Base-by-base conservation (phyloP, 2,797 vertebrate genomes). In the Falco columbarius region DNA sequence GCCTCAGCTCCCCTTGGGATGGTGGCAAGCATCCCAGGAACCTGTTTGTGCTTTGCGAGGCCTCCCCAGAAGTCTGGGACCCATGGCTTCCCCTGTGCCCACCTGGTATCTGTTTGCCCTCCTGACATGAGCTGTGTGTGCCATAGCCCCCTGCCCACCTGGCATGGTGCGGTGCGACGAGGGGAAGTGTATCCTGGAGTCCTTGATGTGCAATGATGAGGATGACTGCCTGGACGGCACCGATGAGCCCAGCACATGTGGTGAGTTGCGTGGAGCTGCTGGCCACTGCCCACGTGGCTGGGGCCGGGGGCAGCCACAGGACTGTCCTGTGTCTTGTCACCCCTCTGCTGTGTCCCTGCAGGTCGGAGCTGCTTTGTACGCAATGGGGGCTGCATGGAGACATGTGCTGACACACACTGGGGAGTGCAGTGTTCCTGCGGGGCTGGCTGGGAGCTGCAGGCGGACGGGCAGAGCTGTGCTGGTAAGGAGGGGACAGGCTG, bases 221-320 rank as follows among this genome's bases (percentile, higher is more conserved):
- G 15, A 95, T 12, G 98, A 99, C 66, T 99, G 99, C 85, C 87
- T 98, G 8, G 99, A 99, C 14, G 98, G 98, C 40, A 98, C 98
- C 0, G 99, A 99, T 23, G 99, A 99, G 84, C 98, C 98, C 7
- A 47, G 92, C 29, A 98, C 98, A 0, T 99, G 99, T 3, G 98
- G 98, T 98, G 93, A 83, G 81, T 56, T 10, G 14, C 0, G 0
- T 1, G 9, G 0, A n/a, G 67, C 24, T 81, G 52, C 56, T 34
- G 49, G 40, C 51, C 36, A 2, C 46, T 34, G 32, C 29, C 51
- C 0, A 0, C 3, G 34, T 30, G 65, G 29, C 27, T 74, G 26
- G 40, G 30, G 8, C 42, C 2, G 0, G 2, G 8, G 17, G 19
- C 18, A 66, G 15, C 44, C 1, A 5, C 21, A 38, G 49, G 54